Evolutionary conservation across 2,888 invertebrate species (phyloP).

Genomic region (Sminthurinus aureus): DNA sequence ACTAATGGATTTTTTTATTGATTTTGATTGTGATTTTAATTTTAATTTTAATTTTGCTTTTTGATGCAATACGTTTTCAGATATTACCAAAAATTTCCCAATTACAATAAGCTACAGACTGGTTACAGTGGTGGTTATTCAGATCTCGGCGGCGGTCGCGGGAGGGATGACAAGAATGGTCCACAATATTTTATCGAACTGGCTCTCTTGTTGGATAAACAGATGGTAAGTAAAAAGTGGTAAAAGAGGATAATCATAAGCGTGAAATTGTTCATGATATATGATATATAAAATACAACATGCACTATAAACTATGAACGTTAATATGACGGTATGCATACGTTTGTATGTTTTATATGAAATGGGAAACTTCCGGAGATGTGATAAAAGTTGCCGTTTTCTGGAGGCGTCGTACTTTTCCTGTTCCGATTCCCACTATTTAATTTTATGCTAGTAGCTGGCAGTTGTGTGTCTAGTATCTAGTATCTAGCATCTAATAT

Average conservation of each 20-base stretch:
- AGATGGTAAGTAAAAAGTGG: slow-evolving; percentile 73
- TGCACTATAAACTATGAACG: no score
- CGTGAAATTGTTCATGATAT: neutral
- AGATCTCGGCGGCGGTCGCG: slow-evolving; percentile 58
- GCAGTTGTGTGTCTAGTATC: no score
- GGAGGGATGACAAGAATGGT: slow-evolving; percentile 67
- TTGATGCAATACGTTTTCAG: neutral
- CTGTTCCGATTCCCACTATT: no score
- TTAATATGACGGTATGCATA: no score
- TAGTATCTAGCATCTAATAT: no score
- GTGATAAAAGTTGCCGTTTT: no score
- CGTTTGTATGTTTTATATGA: no score
- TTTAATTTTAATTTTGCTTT: neutral
- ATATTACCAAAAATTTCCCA: slow-evolving; percentile 27
- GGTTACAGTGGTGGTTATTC: slow-evolving; percentile 50
- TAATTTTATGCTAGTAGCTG: no score
- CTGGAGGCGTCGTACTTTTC: no score
- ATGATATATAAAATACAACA: no score
- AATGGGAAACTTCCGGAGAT: no score
- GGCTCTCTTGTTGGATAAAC: slow-evolving; percentile 93
- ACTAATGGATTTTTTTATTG: neutral
- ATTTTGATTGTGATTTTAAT: no score
- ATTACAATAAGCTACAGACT: slow-evolving; percentile 37
- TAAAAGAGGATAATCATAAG: neutral
- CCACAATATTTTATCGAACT: slow-evolving; percentile 92